These are phyloP conservation scores for Cataglyphis rosenhaueri DNA, from an alignment of 2,888 invertebrate genomes.

Conservation along the genomic window DNA sequence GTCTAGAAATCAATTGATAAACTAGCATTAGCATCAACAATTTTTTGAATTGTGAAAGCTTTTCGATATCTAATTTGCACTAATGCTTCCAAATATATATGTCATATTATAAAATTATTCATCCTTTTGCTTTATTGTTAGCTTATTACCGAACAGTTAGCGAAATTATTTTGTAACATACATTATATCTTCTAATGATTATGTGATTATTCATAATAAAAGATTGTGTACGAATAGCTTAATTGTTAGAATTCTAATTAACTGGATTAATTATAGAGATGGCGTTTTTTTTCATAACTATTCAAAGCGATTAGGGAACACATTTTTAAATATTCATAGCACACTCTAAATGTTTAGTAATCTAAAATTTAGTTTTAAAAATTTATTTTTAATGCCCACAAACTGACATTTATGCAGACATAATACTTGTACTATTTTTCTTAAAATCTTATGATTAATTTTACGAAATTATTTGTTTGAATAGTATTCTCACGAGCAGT, in stretches of 20 bases:
- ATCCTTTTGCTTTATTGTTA: background rate
- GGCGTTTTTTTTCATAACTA: background rate
- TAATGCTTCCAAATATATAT: background rate
- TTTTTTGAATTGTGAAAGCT: background rate
- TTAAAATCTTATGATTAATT: background rate
- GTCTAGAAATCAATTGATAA: background rate
- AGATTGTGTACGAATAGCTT: background rate
- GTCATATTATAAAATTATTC: slow-evolving; percentile 8
- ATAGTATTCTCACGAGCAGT: background rate
- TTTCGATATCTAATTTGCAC: slow-evolving; percentile 10
- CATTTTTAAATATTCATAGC: background rate
- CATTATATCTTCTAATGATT: background rate
- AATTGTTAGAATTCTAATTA: background rate
- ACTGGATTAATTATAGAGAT: background rate
- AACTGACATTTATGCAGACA: background rate
- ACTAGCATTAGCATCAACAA: background rate
- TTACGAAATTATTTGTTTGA: background rate
- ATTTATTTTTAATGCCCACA: slow-evolving; percentile 1
- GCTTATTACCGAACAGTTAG: background rate
- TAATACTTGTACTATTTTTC: background rate
- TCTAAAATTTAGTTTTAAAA: background rate
- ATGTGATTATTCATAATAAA: background rate
- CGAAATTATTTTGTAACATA: background rate
- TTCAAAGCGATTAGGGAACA: background rate
- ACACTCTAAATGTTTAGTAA: background rate